Conservation (phyloP, 2,797 vertebrate species). For the Australoheros facetus region DNA sequence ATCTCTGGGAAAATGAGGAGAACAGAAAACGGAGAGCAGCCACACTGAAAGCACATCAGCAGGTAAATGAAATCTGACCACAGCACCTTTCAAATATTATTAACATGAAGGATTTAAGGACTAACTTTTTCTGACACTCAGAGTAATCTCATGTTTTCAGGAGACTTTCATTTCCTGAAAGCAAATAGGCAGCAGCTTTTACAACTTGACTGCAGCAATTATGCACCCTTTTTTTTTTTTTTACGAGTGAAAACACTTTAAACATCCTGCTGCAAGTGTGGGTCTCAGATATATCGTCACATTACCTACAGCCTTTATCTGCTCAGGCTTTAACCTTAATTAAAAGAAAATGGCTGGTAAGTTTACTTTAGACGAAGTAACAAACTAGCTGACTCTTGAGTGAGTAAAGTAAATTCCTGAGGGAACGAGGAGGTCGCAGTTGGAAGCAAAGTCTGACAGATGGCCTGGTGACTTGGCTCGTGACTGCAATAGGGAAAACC, state of each 20-base stretch:
- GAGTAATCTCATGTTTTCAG: constrained; percentile 8
- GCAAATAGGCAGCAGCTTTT: not conserved
- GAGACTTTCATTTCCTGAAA: not conserved
- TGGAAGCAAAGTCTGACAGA: constrained; percentile 74
- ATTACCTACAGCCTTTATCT: not conserved
- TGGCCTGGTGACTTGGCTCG: constrained; percentile 74
- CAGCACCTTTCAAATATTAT: constrained; percentile 39
- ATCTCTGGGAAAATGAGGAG: constrained; percentile 12
- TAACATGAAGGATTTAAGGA: constrained; percentile 6
- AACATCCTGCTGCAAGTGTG: not conserved
- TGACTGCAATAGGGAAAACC: constrained; percentile 65
- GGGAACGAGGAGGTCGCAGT: constrained; percentile 61
- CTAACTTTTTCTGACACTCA: constrained; percentile 18
- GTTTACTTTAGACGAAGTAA: constrained; percentile 23
- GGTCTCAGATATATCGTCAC: not conserved
- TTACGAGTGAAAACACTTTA: not conserved
- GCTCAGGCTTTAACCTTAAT: constrained; percentile 11
- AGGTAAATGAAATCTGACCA: constrained; percentile 22
- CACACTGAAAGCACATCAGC: constrained; percentile 35
- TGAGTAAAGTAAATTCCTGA: constrained; percentile 44
- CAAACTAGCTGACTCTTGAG: constrained; percentile 38
- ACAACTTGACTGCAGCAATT: too few relatives aligned
- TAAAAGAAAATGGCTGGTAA: constrained; percentile 21
- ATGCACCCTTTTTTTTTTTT: too few relatives aligned
- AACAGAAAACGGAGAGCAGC: constrained; percentile 10